Base-by-base conservation (phyloP, 37 sponge, comb jelly and placozoan genomes). In the Crambe crambe region DNA sequence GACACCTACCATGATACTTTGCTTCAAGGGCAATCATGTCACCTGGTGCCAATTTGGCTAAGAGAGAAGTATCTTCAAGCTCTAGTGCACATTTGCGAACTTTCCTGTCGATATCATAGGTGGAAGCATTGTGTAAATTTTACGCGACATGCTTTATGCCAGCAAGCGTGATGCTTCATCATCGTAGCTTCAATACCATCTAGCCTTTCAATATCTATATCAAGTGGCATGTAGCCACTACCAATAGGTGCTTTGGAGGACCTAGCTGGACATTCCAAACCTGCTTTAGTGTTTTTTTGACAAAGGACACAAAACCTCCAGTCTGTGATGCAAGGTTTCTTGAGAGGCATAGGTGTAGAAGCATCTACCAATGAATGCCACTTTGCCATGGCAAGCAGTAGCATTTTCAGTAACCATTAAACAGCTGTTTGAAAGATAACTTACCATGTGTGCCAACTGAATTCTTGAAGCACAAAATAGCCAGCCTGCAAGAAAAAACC, bases 31-130 rank as follows among this genome's bases (percentile, higher is more conserved):
- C n/a, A 57, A 58, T 44, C 64, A 22, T 58, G 72, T 80, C 73
- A 51, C 81, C 35, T 12, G 39, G 37, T 20, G 21, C 20, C 5
- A 27, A 37, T 68, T 12, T 68, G 8, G 36, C 38, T 27, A 68
- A 34, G 18, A 34, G 37, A 34, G 39, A n/a, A 37, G 37, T 68
- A 27, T 27, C 74, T 37, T 82, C 73, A 62, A 67, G 71, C 42
- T 32, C 71, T 42, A 66, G 20, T 70, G 81, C 74, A 72, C 73
- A 73, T 82, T 61, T 21, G 3, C 66, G 35, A 37, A 73, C 74
- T 41, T 59, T 72, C 40, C 27, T 37, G 31, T 82, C 83, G 2
- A 82, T 56, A n/a, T 82, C 64, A 72, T 73, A 82, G 22, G 83
- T 72, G 21, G 83, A 82, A 29, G 74, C 74, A 60, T 82, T 35